Base-by-base conservation (phyloP, 2,888 invertebrate genomes). In the Caenorhabditis afra region DNA sequence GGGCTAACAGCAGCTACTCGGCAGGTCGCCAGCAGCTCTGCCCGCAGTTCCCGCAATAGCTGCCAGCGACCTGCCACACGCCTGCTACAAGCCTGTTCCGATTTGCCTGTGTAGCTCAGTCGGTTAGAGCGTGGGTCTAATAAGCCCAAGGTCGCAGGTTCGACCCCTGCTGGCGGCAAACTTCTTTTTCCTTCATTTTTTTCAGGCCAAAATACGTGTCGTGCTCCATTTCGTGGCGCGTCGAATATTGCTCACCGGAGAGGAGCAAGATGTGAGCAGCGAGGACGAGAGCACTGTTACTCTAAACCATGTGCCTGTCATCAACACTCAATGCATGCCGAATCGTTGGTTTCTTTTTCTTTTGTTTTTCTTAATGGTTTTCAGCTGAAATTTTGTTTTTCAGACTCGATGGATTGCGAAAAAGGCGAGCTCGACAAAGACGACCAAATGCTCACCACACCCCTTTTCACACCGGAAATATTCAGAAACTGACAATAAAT, bases 121-220 rank as follows among this genome's bases (percentile, higher is more conserved):
- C 85, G 87, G 87, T 87, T 87, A 88, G 87, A 87, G 87, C 87
- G 87, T 88, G 85, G 87, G 87, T 87, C 87, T 87, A 88, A 88
- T 88, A 88, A 87, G 87, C 87, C 87, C 85, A 87, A 87, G 86
- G 86, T 85, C 86, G 83, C 85, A 87, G 87, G 86, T 87, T 87
- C 87, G 87, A 88, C 86, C 87, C 86, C 87, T 88, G 84, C 82
- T 85, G 83, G 85, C 85, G 87, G 87, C 87, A 88, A 85, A 86
- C 70, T 53, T 12, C 14, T 50, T 50, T 53, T 53, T 10, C 35
- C 8, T 22, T 39, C 5, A 20, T 18, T 11, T 8, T 16, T 66
- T 29, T 44, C 49, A 75, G 70, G 70, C 70, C 16, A 35, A 65
- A 11, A 53, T 77, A 11, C 58, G 77, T 8, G 22, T 23, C 0